A percentile compares a stretch with the other conserved stretches of the same genome.
Evolutionary conservation across 2,888 invertebrate genomes (phyloP).

Genomic region (Hyppa rectilinea): DNA sequence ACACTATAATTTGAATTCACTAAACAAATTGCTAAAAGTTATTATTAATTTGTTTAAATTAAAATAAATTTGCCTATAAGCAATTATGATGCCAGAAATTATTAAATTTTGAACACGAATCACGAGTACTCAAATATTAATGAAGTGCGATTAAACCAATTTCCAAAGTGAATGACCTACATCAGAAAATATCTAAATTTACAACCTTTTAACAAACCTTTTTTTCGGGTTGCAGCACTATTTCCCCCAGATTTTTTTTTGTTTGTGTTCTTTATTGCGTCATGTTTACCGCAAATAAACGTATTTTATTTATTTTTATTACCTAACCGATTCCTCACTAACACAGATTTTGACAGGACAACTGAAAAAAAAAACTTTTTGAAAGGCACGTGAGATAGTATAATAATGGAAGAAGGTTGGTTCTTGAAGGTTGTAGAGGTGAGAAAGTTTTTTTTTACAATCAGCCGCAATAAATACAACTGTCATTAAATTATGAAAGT

Average conservation of each 20-base stretch:
- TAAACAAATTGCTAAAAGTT: not conserved
- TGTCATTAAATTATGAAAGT: not conserved
- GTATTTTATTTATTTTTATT: no score
- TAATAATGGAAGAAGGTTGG: not conserved
- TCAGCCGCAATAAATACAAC: not conserved
- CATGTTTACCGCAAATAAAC: no score
- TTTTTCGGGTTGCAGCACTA: no score
- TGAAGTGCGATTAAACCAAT: constrained; percentile 17
- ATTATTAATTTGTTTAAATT: not conserved
- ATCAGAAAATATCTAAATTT: not conserved
- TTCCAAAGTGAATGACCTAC: not conserved
- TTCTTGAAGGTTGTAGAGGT: not conserved
- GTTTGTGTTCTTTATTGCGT: no score
- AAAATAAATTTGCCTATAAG: not conserved
- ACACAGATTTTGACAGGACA: not conserved
- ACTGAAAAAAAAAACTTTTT: not conserved
- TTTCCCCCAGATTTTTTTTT: no score
- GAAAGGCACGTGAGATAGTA: not conserved
- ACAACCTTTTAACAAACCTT: no score
- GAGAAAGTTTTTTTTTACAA: not conserved
- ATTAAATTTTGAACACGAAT: constrained; percentile 1
- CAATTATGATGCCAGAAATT: not conserved
- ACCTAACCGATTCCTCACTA: not conserved
- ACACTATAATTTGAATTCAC: not conserved
- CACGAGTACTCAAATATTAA: not conserved